These are phyloP conservation scores for Athrips mouffetella DNA, from an alignment of 2,888 invertebrate genomes.

Conservation along the genomic window DNA sequence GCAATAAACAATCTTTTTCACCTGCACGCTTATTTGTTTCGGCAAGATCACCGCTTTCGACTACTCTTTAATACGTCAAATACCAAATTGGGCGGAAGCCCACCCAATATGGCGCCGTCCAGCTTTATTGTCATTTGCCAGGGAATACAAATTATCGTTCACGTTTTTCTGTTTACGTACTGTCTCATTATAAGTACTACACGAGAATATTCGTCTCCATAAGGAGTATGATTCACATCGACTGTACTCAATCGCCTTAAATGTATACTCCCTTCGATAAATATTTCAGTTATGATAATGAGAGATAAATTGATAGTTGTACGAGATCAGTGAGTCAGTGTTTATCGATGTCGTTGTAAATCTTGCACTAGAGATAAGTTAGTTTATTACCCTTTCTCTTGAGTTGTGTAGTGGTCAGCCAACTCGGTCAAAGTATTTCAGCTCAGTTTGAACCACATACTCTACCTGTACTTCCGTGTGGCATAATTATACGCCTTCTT, in stretches of 20 bases:
- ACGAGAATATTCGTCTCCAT: conserved; percentile 35
- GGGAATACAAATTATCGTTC: conserved; percentile 43
- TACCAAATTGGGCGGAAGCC: conserved; percentile 42
- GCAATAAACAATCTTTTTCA: conserved; percentile 35
- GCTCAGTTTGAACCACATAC: conserved; percentile 31
- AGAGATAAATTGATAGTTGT: conserved; percentile 37
- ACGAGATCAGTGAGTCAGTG: conserved; percentile 38
- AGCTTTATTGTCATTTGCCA: conserved; percentile 48
- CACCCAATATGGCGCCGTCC: conserved; percentile 37
- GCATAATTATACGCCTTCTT: conserved; percentile 19
- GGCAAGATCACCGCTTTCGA: conserved; percentile 31
- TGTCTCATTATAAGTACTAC: conserved; percentile 26
- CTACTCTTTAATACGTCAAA: conserved; percentile 40
- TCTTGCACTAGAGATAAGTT: conserved; percentile 18
- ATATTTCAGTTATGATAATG: conserved; percentile 48
- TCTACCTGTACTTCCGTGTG: conserved; percentile 32
- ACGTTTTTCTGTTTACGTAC: conserved; percentile 34
- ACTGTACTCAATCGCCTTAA: conserved; percentile 26
- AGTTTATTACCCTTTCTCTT: conserved; percentile 15
- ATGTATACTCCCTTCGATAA: conserved; percentile 36
- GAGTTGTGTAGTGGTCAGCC: conserved; percentile 45
- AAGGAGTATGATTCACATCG: conserved; percentile 41
- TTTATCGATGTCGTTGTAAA: conserved; percentile 31
- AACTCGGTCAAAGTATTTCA: conserved; percentile 64
- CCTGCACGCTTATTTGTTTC: conserved; percentile 38